phyloP scores from a whole-genome alignment of 2,888 invertebrate genomes.

The Leptopilina drosophilae region DNA sequence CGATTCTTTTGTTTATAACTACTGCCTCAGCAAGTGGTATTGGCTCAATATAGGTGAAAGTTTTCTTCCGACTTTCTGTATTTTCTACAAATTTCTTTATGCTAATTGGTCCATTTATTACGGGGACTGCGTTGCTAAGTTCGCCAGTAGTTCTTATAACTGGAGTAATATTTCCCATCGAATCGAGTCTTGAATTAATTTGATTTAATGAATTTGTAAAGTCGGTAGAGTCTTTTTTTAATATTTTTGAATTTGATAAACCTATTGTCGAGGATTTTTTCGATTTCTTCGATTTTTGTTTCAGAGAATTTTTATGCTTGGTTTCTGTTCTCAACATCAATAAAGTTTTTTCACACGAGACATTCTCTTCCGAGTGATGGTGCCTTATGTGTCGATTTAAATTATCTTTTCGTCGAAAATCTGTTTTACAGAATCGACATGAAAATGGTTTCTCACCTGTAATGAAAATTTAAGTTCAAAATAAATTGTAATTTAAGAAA shows the following conservation, averaged over 20 bases:
- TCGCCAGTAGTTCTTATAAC: conserved; percentile 71
- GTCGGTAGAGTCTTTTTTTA: conserved; percentile 53
- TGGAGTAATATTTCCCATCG: conserved; percentile 68
- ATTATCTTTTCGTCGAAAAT: conserved; percentile 88
- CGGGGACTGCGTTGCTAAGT: conserved; percentile 74
- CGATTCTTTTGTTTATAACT: conserved; percentile 71
- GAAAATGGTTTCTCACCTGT: conserved; percentile 84
- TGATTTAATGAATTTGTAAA: conserved; percentile 63
- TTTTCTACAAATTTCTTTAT: conserved; percentile 59
- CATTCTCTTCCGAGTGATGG: conserved; percentile 81
- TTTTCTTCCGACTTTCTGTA: conserved; percentile 64
- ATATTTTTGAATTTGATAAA: conserved; percentile 49
- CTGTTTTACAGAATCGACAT: conserved; percentile 84
- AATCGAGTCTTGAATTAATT: conserved; percentile 67
- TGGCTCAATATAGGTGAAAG: conserved; percentile 70
- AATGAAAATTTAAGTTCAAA: neutral
- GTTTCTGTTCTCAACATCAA: conserved; percentile 27
- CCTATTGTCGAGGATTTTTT: neutral
- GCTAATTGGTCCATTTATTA: conserved; percentile 78
- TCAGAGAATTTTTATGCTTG: conserved; percentile 41
- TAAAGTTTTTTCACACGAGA: conserved; percentile 12
- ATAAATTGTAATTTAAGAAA: neutral
- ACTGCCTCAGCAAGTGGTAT: conserved; percentile 72
- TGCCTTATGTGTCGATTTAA: conserved; percentile 86
- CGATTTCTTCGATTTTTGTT: conserved; percentile 57